phyloP scores from a whole-genome alignment of 2,113 vertebrate genomes.

The Hassar affinis region DNA sequence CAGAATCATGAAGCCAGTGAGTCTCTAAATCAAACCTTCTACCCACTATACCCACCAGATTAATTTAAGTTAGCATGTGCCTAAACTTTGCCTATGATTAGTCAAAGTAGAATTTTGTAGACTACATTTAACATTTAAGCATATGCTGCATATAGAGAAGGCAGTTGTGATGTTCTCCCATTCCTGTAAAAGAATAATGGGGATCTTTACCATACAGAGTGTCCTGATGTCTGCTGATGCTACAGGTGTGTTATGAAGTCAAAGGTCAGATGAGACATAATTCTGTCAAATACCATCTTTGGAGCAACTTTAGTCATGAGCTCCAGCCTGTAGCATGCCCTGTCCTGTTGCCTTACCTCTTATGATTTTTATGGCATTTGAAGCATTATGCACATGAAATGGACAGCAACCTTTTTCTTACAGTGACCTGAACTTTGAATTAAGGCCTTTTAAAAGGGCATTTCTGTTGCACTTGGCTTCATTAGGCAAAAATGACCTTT shows the following conservation, averaged over 20 bases:
- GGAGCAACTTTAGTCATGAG: neutral
- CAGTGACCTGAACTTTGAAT: slow-evolving; percentile 17
- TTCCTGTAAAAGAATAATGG: neutral
- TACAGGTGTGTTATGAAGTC: neutral
- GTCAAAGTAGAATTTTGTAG: neutral
- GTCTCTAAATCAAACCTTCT: neutral
- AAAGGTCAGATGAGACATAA: neutral
- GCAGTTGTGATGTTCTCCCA: neutral
- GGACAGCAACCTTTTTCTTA: slow-evolving; percentile 6
- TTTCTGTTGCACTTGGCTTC: neutral
- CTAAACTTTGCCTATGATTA: neutral
- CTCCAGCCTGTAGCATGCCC: neutral
- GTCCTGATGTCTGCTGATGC: neutral
- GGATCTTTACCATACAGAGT: neutral
- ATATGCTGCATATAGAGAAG: neutral
- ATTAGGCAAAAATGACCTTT: slow-evolving; percentile 11
- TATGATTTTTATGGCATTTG: neutral
- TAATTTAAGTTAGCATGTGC: neutral
- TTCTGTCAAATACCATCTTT: neutral
- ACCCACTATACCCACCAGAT: neutral
- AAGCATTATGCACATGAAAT: neutral
- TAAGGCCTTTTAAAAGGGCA: slow-evolving; percentile 9
- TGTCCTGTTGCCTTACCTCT: neutral
- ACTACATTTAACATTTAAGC: neutral
- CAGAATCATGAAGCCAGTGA: no score